phyloP scores from a whole-genome alignment of 2,797 vertebrate species.

The Ceryle rudis region DNA sequence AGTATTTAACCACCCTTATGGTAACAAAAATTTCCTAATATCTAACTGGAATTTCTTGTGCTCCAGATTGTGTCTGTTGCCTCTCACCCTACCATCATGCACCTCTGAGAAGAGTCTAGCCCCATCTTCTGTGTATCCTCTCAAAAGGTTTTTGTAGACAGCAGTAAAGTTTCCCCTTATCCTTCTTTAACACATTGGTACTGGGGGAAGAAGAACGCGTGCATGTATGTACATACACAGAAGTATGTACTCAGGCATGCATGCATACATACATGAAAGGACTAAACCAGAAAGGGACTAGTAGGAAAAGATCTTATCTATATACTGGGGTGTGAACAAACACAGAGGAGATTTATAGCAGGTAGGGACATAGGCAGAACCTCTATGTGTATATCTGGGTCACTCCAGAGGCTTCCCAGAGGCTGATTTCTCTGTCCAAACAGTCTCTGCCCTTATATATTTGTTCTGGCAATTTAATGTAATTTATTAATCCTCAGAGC shows the following conservation, averaged over 20 bases:
- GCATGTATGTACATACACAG: background rate
- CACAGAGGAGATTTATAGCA: background rate
- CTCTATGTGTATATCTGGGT: background rate
- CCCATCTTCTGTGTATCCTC: background rate
- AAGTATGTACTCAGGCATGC: background rate
- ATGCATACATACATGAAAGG: accelerated
- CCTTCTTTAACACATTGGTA: accelerated
- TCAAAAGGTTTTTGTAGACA: background rate
- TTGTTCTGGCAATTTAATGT: background rate
- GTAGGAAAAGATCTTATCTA: background rate
- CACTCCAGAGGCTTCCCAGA: background rate
- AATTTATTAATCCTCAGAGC: background rate
- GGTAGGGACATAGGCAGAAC: background rate
- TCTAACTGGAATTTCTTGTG: background rate
- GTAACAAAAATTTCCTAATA: background rate
- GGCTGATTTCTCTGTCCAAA: background rate
- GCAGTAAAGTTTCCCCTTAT: accelerated
- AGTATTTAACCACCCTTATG: background rate
- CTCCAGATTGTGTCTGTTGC: background rate
- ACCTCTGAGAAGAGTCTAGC: background rate
- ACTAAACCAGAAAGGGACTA: background rate
- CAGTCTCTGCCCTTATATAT: background rate
- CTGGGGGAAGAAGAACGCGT: background rate
- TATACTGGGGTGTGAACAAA: background rate
- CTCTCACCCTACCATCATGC: background rate